A percentile compares a stretch with the other conserved stretches of the same genome.
These are phyloP conservation scores for Crocodylus rhombifer DNA, from an alignment of 2,797 vertebrate species.

Conservation along the genomic window DNA sequence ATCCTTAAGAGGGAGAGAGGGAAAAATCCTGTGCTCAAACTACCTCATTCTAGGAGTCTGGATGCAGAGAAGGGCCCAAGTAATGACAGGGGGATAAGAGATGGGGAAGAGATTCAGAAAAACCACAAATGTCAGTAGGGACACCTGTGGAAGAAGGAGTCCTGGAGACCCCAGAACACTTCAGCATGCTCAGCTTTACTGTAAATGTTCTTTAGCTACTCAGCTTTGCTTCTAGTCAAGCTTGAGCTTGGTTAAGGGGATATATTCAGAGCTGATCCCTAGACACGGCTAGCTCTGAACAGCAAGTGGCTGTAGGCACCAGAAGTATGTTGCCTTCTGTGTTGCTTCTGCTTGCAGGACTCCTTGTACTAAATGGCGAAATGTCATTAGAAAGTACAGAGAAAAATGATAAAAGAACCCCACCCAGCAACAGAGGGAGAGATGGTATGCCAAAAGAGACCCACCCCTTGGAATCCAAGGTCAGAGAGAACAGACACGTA, in stretches of 20 bases:
- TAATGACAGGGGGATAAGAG: not conserved
- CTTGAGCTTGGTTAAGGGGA: accelerated
- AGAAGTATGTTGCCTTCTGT: not conserved
- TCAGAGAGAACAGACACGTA: not conserved
- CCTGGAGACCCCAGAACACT: not conserved
- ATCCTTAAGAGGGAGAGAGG: not conserved
- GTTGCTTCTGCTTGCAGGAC: not conserved
- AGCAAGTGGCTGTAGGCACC: not conserved
- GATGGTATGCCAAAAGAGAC: not conserved
- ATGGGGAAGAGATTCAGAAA: not conserved
- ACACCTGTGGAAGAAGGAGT: not conserved
- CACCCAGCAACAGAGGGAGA: not conserved
- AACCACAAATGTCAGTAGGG: not conserved
- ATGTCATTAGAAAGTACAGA: not conserved
- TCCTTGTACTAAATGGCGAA: not conserved
- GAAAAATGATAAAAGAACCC: not conserved
- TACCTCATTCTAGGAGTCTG: not conserved
- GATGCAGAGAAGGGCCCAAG: not conserved
- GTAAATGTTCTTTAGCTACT: not conserved
- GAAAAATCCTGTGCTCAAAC: not conserved
- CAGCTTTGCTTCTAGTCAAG: not conserved
- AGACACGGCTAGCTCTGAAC: not conserved
- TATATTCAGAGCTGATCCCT: not conserved
- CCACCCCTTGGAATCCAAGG: not conserved
- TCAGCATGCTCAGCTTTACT: not conserved